These are phyloP conservation scores for Grammomys surdaster DNA, from an alignment of 2,113 vertebrate genomes.

Conservation along the genomic window DNA sequence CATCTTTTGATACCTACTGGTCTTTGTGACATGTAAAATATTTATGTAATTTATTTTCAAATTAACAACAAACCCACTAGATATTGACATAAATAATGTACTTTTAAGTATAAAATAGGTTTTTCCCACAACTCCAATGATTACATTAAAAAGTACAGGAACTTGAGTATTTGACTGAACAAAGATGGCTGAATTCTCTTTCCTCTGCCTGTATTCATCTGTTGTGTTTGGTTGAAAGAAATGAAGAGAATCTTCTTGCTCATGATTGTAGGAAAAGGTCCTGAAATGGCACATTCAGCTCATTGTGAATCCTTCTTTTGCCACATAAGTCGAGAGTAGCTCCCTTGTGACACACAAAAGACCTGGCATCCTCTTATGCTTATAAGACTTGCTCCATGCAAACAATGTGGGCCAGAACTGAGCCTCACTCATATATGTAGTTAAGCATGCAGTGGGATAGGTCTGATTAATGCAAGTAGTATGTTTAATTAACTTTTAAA, in stretches of 20 bases:
- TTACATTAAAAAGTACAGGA: background rate
- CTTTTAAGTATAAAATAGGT: slow-evolving; percentile 26
- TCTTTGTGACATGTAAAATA: background rate
- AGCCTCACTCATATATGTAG: background rate
- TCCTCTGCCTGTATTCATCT: background rate
- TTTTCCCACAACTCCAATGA: background rate
- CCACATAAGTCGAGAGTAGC: background rate
- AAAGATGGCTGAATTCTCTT: background rate
- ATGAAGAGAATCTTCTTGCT: background rate
- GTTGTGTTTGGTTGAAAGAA: background rate
- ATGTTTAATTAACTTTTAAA: background rate
- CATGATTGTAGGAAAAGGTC: background rate
- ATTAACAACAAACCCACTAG: background rate
- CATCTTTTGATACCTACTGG: background rate
- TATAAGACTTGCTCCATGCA: background rate
- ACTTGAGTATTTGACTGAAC: background rate
- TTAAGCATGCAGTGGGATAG: background rate
- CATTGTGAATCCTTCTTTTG: background rate
- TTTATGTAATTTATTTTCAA: slow-evolving; percentile 15
- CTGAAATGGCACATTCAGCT: background rate
- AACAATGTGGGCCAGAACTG: background rate
- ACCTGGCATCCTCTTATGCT: background rate
- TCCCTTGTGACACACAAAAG: background rate
- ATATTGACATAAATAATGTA: background rate
- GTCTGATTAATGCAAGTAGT: background rate